These are phyloP conservation scores for Lepidurus couesii DNA, from an alignment of 1,140 invertebrate genomes.

Conservation along the genomic window DNA sequence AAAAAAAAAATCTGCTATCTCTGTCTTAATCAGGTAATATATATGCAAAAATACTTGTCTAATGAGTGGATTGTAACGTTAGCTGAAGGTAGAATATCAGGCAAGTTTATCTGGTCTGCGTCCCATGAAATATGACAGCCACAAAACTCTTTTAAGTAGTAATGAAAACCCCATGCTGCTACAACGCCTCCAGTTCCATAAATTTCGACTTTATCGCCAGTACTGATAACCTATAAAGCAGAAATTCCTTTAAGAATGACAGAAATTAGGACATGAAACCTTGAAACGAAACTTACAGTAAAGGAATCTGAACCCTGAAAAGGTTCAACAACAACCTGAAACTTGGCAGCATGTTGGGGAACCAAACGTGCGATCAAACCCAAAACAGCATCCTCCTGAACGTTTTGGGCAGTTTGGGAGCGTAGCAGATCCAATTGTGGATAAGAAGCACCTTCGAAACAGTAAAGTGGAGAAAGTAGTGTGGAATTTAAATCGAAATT, in stretches of 20 bases:
- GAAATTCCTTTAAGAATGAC: background rate
- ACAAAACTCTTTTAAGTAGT: conserved; percentile 80
- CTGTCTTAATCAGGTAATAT: background rate
- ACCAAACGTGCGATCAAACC: conserved; percentile 27
- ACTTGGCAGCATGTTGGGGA: conserved; percentile 27
- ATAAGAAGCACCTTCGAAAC: background rate
- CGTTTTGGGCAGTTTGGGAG: background rate
- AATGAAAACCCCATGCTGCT: conserved; percentile 75
- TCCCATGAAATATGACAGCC: conserved; percentile 81
- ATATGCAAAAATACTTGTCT: conserved; percentile 51
- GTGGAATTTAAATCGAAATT: background rate
- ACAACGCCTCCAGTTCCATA: conserved; percentile 70
- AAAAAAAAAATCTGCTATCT: conserved; percentile 34
- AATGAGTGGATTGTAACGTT: conserved; percentile 55
- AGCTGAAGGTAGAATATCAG: conserved; percentile 54
- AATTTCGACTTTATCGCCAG: conserved; percentile 50
- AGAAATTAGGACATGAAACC: background rate
- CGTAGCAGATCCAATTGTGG: background rate
- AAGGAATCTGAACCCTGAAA: background rate
- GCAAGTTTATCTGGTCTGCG: conserved; percentile 56
- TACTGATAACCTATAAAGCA: background rate
- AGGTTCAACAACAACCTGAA: conserved; percentile 25
- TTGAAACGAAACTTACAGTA: background rate
- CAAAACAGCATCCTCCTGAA: conserved; percentile 27
- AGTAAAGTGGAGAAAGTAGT: background rate